A percentile compares a stretch with the other conserved stretches of the same genome.
phyloP scores from a whole-genome alignment of 2,797 vertebrate species.

The Microctenopoma steveboyesi region DNA sequence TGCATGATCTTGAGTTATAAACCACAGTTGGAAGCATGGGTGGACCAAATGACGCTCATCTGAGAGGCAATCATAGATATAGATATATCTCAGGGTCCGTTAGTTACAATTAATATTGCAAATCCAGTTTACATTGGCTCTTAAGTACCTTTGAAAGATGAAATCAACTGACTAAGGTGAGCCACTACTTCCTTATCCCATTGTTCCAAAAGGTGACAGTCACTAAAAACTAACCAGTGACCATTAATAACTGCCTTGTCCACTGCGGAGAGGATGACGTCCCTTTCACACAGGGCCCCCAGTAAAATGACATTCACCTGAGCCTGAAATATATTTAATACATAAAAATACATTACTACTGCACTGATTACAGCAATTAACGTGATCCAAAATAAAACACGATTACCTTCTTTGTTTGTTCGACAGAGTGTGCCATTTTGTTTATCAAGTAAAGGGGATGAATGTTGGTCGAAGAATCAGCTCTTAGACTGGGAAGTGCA shows the following conservation, averaged over 20 bases:
- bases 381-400: not conserved
- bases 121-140: not conserved
- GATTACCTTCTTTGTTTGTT: constrained; percentile 69
- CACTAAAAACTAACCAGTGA: constrained; percentile 88
- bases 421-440: constrained; percentile 65
- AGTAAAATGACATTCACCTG: constrained; percentile 79
- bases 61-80: constrained; percentile 8
- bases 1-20: constrained; percentile 76
- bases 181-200: constrained; percentile 81
- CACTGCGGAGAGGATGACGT: constrained; percentile 68
- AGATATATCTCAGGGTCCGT: not conserved
- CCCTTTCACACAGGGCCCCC: constrained; percentile 68
- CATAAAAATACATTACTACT: not conserved
- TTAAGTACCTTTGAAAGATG: constrained; percentile 63
- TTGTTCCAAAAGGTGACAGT: constrained; percentile 83
- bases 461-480: constrained; percentile 52
- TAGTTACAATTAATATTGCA: not conserved
- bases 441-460: constrained; percentile 82
- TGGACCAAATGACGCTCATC: constrained; percentile 46
- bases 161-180: constrained; percentile 60
- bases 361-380: not conserved
- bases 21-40: constrained; percentile 85
- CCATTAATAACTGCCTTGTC: constrained; percentile 73
- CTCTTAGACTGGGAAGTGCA: constrained; percentile 61
- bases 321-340: constrained; percentile 51